These are phyloP conservation scores for Aphodius sticticus DNA, from an alignment of 2,888 invertebrate species.

Conservation along the genomic window DNA sequence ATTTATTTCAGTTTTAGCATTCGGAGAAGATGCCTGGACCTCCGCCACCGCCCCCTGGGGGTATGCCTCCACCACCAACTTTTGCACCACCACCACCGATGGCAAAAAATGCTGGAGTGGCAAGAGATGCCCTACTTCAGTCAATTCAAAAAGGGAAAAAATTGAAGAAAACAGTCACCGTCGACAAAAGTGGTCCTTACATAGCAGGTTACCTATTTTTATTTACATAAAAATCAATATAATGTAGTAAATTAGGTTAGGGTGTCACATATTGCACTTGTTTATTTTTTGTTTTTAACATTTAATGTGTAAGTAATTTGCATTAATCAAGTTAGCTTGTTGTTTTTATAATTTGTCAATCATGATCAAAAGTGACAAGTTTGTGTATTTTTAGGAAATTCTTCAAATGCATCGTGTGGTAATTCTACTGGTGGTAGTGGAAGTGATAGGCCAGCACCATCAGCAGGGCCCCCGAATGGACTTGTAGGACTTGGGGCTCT, in stretches of 20 bases:
- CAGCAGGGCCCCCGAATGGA: constrained; percentile 44
- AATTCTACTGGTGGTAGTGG: constrained; percentile 41
- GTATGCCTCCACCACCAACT: constrained; percentile 69
- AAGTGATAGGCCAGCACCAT: constrained; percentile 8
- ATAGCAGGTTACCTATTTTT: constrained; percentile 68
- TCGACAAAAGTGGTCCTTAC: constrained; percentile 87
- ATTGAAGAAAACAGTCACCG: constrained; percentile 87
- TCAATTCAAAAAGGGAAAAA: constrained; percentile 85
- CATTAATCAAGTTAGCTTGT: neutral
- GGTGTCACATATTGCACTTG: constrained; percentile 19
- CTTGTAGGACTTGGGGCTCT: constrained; percentile 70
- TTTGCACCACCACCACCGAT: constrained; percentile 65
- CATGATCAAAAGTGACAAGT: neutral
- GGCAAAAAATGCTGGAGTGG: constrained; percentile 65
- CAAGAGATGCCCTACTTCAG: constrained; percentile 75
- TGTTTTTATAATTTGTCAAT: neutral
- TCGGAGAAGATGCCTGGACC: constrained; percentile 61
- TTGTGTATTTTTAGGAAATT: constrained; percentile 7
- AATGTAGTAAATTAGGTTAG: constrained; percentile 12
- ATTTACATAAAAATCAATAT: constrained; percentile 23
- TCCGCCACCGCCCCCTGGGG: constrained; percentile 72
- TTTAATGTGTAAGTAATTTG: neutral
- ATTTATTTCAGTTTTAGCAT: constrained; percentile 16
- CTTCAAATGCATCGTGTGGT: constrained; percentile 47
- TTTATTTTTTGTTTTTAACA: constrained; percentile 9